Conservation (phyloP, 2,113 vertebrate species). For the Neofelis nebulosa region DNA sequence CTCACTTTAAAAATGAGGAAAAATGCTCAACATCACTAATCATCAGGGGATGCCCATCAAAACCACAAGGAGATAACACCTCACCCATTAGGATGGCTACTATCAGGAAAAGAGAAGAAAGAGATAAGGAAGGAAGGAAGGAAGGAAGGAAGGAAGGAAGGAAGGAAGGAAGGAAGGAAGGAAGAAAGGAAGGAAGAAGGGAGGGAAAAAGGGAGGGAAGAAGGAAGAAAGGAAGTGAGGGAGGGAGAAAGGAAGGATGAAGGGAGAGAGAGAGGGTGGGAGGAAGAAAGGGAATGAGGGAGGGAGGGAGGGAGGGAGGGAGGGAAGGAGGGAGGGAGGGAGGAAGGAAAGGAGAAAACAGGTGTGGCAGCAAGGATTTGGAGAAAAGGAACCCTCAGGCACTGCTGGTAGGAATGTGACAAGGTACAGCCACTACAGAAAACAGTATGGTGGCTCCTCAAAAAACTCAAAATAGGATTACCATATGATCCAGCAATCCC, state of each 20-base stretch:
- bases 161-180: too few relatives aligned
- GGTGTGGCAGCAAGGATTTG: neutral
- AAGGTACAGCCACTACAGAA: neutral
- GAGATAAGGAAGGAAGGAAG: too few relatives aligned
- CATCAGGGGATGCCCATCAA: neutral
- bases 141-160: too few relatives aligned
- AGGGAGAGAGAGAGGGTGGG: too few relatives aligned
- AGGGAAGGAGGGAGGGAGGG: neutral
- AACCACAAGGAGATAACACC: neutral
- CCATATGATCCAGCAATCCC: neutral
- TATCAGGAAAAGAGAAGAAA: neutral
- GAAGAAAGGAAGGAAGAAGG: neutral
- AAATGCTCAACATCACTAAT: neutral
- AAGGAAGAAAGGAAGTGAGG: neutral
- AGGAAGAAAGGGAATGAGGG: too few relatives aligned
- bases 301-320: neutral
- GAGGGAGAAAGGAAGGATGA: too few relatives aligned
- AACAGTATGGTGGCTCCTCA: neutral
- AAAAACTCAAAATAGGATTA: neutral
- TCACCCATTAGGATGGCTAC: neutral
- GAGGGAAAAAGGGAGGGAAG: too few relatives aligned
- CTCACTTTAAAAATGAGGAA: neutral
- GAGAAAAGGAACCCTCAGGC: neutral
- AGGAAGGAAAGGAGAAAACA: neutral
- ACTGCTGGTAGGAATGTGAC: neutral